Conservation (phyloP, 1,140 invertebrate species). For the Drosophila orena region DNA sequence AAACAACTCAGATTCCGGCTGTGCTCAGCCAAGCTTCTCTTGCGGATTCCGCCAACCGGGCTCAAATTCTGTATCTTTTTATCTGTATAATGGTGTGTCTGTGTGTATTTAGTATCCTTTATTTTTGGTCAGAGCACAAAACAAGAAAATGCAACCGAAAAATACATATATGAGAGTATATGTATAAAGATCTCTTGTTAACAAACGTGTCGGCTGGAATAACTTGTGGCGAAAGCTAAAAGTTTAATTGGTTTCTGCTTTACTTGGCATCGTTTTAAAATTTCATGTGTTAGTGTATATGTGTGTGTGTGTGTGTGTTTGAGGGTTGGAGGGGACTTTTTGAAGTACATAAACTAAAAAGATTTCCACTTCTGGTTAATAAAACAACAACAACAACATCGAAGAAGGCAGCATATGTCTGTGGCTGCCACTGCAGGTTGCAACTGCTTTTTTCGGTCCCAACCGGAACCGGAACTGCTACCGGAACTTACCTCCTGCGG, state of each 20-base stretch:
- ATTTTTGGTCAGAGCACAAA: slow-evolving; percentile 39
- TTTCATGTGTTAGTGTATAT: slow-evolving; percentile 8
- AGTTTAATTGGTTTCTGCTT: slow-evolving; percentile 67
- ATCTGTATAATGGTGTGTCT: slow-evolving; percentile 9
- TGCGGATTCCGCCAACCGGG: slow-evolving; percentile 32
- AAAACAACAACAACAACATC: slow-evolving; percentile 57
- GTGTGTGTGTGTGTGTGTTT: slow-evolving; percentile 13
- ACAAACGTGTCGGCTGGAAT: slow-evolving; percentile 56
- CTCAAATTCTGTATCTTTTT: slow-evolving; percentile 28
- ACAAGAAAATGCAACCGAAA: slow-evolving; percentile 48
- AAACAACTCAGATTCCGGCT: slow-evolving; percentile 54
- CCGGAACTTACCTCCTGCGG: slow-evolving; percentile 93
- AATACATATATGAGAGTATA: slow-evolving; percentile 15
- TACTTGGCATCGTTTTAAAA: slow-evolving; percentile 61
- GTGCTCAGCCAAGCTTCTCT: slow-evolving; percentile 41
- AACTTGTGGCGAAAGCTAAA: slow-evolving; percentile 71
- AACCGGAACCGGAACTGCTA: slow-evolving; percentile 25
- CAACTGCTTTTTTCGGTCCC: slow-evolving; percentile 15
- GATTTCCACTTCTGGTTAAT: slow-evolving; percentile 41
- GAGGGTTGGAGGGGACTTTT: slow-evolving; percentile 19
- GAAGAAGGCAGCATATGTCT: slow-evolving; percentile 15
- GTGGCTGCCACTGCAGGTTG: slow-evolving; percentile 19
- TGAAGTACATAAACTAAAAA: slow-evolving; percentile 50
- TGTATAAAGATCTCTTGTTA: slow-evolving; percentile 24
- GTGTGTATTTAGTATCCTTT: slow-evolving; percentile 28